phyloP scores from a whole-genome alignment of 2,888 invertebrate species.

The Cantharis nigra region DNA sequence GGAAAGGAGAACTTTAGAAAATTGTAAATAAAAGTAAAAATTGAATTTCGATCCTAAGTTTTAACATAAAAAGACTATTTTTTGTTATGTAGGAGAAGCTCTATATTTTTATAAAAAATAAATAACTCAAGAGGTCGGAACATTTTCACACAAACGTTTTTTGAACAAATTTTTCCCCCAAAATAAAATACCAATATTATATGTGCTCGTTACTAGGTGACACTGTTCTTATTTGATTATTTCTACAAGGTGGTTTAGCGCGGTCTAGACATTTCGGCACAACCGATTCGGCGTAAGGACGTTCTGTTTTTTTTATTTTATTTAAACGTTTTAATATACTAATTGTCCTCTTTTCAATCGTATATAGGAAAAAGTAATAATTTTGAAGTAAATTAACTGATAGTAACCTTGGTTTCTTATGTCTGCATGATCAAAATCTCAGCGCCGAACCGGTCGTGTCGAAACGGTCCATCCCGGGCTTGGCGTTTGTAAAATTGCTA shows the following conservation, averaged over 20 bases:
- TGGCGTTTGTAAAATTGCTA: neutral
- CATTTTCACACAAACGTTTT: neutral
- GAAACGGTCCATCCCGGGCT: too few species aligned
- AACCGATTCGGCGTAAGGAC: too few species aligned
- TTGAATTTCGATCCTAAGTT: neutral
- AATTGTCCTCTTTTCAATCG: too few species aligned
- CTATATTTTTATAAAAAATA: neutral
- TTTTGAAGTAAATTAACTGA: too few species aligned
- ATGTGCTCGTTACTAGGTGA: neutral
- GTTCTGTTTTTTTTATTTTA: too few species aligned
- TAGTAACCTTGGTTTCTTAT: too few species aligned
- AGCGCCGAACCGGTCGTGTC: too few species aligned
- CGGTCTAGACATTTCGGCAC: too few species aligned
- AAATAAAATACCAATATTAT: neutral
- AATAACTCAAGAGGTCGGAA: neutral
- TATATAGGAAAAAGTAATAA: too few species aligned
- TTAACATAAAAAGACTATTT: neutral
- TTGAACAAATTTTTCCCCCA: neutral
- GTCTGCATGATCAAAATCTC: too few species aligned
- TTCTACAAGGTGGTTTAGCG: neutral
- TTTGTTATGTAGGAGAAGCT: conserved; percentile 1
- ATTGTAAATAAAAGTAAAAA: neutral
- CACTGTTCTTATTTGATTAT: neutral
- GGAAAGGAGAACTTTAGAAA: neutral
- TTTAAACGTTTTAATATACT: too few species aligned